Evolutionary conservation across 1,140 invertebrate species (phyloP).

Genomic region (Drosophila teissieri): DNA sequence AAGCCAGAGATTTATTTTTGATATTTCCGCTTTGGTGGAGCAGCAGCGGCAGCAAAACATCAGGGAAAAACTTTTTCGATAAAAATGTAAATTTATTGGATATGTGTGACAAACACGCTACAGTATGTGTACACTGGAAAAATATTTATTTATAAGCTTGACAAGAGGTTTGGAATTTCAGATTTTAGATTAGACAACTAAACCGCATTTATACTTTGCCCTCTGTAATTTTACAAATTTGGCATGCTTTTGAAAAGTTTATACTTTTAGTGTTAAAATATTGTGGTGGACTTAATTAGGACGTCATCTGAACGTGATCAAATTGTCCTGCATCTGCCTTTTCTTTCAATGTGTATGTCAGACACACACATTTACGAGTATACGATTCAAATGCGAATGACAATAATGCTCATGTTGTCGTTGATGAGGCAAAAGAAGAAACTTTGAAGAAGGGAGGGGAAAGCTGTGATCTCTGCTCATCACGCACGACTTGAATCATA

Average conservation of each 20-base stretch:
- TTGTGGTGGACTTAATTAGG: not conserved
- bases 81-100: conserved; percentile 83
- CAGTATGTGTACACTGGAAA: conserved; percentile 20
- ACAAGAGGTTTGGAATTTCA: not conserved
- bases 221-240: too few relatives aligned
- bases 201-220: too few relatives aligned
- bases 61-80: conserved; percentile 76
- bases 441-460: conserved; percentile 11
- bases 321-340: not conserved
- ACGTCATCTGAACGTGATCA: not conserved
- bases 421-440: conserved; percentile 25
- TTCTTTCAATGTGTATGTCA: not conserved
- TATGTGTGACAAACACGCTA: conserved; percentile 79
- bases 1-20: conserved; percentile 81
- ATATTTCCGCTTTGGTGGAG: conserved; percentile 77
- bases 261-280: not conserved
- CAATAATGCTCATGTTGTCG: conserved; percentile 67
- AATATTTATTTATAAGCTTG: not conserved
- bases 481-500: conserved; percentile 71
- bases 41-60: conserved; percentile 48
- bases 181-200: too few relatives aligned
- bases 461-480: conserved; percentile 46
- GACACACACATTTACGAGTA: not conserved
- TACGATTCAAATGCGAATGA: conserved; percentile 59
- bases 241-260: too few relatives aligned